Evolutionary conservation across 2,888 invertebrate genomes (phyloP), one percentile per base, ranked within the genome.

Genomic region (Coleophora flavipennella): DNA sequence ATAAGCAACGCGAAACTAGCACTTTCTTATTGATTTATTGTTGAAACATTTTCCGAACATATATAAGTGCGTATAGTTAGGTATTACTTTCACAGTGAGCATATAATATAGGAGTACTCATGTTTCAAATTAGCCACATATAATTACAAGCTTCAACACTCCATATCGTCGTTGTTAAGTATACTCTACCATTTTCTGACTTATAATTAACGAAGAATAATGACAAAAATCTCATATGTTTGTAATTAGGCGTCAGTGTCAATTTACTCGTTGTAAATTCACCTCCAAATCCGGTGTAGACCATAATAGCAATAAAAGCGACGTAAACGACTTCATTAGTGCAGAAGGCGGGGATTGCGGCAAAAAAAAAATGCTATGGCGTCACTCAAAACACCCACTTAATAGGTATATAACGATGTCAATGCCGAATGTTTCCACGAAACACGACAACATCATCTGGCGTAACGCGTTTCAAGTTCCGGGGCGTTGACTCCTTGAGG

Each of bases 281-380:
- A 62, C 66, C 61, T 67, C 71, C 68, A 79, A 80, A 79, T 76
- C 79, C 72, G 55, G 66, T 65, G 76, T 72, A 67, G 70, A 69
- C 69, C 74, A 68, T 81, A 75, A 84, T 77, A 70, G 78, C 70
- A 75, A 81, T 81, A 83, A 81, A 81, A 67, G 69, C 80, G 83
- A 83, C 81, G 67, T 58, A 77, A 84, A 84, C 72, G 71, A 70
- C 75, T 83, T 83, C 81, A 84, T 83, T 84, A 84, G 72, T 63
- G 62, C 61, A 50, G 55, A 61, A 63, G 76, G 76, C 74, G 77
- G 74, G 57, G 72, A 66, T 63, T 66, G 67, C 54, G 63, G 32
- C 50, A 65, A 69, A 73, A 70, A 83, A 83, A 74, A 39, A 58
- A 65, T 63, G 59, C 31, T 38, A 59, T 67, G 65, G 69, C 64